Conservation (phyloP, 2,113 vertebrate genomes). For the Pagrus major region DNA sequence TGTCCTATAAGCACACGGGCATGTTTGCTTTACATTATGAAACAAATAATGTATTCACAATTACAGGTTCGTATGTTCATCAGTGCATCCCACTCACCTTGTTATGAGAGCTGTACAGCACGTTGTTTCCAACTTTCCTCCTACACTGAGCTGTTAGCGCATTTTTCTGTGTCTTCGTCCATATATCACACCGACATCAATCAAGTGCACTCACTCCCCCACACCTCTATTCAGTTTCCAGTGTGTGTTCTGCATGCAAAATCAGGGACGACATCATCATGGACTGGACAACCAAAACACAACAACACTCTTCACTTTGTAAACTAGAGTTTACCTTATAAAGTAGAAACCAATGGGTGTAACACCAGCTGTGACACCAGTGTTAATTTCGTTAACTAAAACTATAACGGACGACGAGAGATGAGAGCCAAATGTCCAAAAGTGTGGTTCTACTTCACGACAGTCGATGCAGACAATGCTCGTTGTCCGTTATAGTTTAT, state of each 20-base stretch:
- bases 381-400: too few species aligned
- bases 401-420: too few species aligned
- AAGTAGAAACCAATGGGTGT: too few species aligned
- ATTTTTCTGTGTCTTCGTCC: slow-evolving; percentile 3
- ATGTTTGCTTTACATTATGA: background rate
- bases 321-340: too few species aligned
- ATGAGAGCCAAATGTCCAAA: too few species aligned
- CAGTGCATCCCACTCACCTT: slow-evolving; percentile 4
- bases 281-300: background rate
- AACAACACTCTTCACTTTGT: background rate
- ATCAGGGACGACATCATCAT: background rate
- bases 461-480: too few species aligned
- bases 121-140: slow-evolving; percentile 18
- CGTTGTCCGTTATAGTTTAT: too few species aligned
- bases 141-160: slow-evolving; percentile 5
- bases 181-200: slow-evolving; percentile 36
- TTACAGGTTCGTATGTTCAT: background rate
- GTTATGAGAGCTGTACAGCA: background rate
- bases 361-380: too few species aligned
- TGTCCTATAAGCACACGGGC: background rate
- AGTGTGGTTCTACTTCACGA: too few species aligned
- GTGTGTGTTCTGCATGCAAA: slow-evolving; percentile 25
- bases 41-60: background rate
- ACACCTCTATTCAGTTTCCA: background rate
- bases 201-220: slow-evolving; percentile 1